phyloP scores from a whole-genome alignment of 2,113 vertebrate genomes.

The Manacus vitellinus region DNA sequence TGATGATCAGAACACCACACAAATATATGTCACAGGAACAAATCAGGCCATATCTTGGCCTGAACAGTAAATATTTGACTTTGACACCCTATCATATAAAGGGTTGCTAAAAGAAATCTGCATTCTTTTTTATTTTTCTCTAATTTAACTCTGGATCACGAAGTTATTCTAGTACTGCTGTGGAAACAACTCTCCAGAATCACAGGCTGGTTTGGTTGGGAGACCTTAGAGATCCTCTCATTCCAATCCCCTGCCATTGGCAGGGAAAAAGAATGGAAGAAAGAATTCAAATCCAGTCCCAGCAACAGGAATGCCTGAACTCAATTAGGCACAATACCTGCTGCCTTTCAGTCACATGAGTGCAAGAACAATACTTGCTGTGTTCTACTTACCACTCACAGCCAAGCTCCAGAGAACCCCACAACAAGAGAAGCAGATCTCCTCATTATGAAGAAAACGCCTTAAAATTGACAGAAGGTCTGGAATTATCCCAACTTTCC shows the following conservation, averaged over 20 bases:
- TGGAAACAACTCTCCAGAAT: neutral
- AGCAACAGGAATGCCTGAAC: neutral
- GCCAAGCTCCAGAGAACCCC: conserved; percentile 74
- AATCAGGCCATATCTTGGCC: neutral
- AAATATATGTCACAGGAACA: neutral
- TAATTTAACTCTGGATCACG: neutral
- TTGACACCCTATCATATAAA: neutral
- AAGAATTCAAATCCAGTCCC: neutral
- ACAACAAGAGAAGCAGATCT: conserved; percentile 65
- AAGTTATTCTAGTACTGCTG: neutral
- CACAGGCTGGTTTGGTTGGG: neutral
- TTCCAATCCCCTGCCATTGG: neutral
- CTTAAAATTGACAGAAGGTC: conserved; percentile 59
- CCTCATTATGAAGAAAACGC: conserved; percentile 11
- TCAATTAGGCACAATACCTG: neutral
- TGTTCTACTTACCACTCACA: conserved; percentile 63
- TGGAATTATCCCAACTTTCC: conserved; percentile 30
- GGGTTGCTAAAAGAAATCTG: neutral
- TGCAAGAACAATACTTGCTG: neutral
- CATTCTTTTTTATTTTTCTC: neutral
- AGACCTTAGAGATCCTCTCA: neutral
- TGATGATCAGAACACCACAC: neutral
- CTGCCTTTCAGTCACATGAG: neutral
- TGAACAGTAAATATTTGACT: neutral
- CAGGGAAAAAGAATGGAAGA: neutral